phyloP scores from a whole-genome alignment of 2,888 invertebrate genomes.

The Pristionchus mayeri region DNA sequence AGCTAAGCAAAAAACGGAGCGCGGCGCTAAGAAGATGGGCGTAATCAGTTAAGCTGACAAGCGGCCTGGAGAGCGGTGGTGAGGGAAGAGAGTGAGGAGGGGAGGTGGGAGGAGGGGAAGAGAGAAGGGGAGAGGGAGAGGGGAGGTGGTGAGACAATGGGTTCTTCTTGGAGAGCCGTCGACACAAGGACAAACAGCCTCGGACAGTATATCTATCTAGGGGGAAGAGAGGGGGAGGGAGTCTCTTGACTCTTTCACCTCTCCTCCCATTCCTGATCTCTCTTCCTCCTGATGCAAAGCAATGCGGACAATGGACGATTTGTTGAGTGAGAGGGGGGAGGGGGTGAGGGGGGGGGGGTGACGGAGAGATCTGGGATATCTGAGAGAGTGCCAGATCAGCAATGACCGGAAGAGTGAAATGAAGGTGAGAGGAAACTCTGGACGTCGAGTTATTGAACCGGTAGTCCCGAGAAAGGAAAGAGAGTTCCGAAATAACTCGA shows the following conservation, averaged over 20 bases:
- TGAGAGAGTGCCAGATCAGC: background rate
- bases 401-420: constrained; percentile 16
- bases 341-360: background rate
- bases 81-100: background rate
- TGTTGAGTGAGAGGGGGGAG: background rate
- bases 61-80: constrained; percentile 28
- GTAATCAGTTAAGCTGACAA: constrained; percentile 43
- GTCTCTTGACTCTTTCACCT: constrained; percentile 33
- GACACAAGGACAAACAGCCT: constrained; percentile 34
- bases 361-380: background rate
- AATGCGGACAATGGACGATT: constrained; percentile 40
- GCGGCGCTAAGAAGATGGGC: background rate
- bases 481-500: no score
- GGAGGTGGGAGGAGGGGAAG: background rate
- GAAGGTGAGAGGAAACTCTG: background rate
- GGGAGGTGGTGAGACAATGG: constrained; percentile 43
- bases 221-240: no score
- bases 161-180: background rate
- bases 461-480: background rate
- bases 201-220: constrained; percentile 42
- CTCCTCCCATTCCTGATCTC: constrained; percentile 34
- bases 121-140: background rate
- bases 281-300: constrained; percentile 25
- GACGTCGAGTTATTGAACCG: background rate
- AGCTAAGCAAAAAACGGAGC: background rate